Conservation (phyloP, 2,888 invertebrate species). For the Rhopalosiphum nymphaeae region DNA sequence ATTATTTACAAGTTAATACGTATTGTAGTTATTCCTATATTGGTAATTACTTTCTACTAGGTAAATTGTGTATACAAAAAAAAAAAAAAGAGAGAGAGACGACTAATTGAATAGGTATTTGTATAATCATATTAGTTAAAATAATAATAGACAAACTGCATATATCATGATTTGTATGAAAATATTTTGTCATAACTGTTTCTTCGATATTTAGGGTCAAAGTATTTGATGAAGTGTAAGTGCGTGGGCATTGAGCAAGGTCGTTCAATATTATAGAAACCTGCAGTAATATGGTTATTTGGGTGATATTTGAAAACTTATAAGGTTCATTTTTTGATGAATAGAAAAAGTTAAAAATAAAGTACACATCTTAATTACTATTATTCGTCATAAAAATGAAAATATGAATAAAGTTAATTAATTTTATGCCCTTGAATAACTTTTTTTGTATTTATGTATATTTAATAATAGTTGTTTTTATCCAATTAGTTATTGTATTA, state of each 20-base stretch:
- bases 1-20: not conserved
- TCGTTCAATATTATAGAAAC: conserved; percentile 5
- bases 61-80: not conserved
- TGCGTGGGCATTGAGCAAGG: conserved; percentile 20
- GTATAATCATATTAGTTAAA: not conserved
- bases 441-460: not conserved
- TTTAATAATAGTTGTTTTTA: not conserved
- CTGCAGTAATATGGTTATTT: too few species aligned
- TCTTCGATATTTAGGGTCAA: conserved; percentile 20
- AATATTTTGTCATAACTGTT: not conserved
- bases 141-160: not conserved
- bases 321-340: not conserved
- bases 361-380: not conserved
- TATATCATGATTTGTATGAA: not conserved
- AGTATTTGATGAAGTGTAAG: not conserved
- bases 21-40: not conserved
- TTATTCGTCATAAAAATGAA: not conserved
- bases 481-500: not conserved
- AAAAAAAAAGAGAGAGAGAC: not conserved
- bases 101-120: not conserved
- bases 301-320: not conserved
- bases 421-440: not conserved
- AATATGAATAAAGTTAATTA: not conserved
- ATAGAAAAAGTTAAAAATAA: not conserved
- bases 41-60: not conserved